Percentiles rank a stretch among this genome's conserved stretches.
phyloP scores from a whole-genome alignment of 2,797 vertebrate genomes.

The Percopsis omiscomaycus region DNA sequence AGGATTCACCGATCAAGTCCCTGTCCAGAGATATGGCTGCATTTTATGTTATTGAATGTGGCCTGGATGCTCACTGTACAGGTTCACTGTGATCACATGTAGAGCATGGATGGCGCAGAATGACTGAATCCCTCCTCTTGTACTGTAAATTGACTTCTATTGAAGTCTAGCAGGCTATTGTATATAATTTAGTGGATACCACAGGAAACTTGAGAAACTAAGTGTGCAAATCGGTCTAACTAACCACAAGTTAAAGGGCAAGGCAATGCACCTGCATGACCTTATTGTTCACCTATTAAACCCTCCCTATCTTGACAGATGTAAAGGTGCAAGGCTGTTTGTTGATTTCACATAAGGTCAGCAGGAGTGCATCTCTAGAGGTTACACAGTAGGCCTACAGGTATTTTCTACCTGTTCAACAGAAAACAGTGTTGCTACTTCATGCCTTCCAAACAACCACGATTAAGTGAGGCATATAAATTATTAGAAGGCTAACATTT shows the following conservation, averaged over 20 bases:
- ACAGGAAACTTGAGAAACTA: not conserved
- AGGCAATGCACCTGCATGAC: conserved; percentile 17
- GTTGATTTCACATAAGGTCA: conserved; percentile 42
- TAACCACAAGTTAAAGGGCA: conserved; percentile 30
- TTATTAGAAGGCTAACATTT: no score
- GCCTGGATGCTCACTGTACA: conserved; percentile 1
- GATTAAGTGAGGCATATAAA: not conserved
- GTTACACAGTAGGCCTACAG: not conserved
- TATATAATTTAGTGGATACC: not conserved
- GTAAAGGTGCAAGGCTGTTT: conserved; percentile 40
- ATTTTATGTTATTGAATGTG: conserved; percentile 3
- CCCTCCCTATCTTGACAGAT: conserved; percentile 34
- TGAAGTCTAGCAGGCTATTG: no score
- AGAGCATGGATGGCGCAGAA: conserved; percentile 19
- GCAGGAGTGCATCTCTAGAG: conserved; percentile 12
- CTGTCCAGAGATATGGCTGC: conserved; percentile 3
- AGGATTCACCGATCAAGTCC: conserved; percentile 4
- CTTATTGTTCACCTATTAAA: conserved; percentile 42
- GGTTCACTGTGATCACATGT: conserved; percentile 12
- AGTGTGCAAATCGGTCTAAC: not conserved
- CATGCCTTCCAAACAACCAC: conserved; percentile 6
- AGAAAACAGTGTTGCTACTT: conserved; percentile 18
- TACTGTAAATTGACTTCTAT: no score
- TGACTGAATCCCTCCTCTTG: no score
- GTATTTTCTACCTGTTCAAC: conserved; percentile 14